Evolutionary conservation across 2,888 invertebrate genomes (phyloP).

Genomic region (Erebia aethiops): DNA sequence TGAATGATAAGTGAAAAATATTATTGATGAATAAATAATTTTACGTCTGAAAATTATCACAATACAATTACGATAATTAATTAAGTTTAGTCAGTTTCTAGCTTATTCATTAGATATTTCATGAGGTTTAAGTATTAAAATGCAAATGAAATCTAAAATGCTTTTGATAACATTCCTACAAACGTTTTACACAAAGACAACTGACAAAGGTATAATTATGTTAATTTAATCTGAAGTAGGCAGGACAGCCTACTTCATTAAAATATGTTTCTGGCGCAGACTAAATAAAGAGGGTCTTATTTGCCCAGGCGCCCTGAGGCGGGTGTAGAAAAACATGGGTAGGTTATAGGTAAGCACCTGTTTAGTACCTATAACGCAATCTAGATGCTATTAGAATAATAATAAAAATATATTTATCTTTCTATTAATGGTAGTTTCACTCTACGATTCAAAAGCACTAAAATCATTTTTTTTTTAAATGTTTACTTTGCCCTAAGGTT

Average conservation of each 20-base stretch:
- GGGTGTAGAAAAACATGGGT: constrained; percentile 34
- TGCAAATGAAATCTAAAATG: constrained; percentile 10
- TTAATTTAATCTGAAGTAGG: constrained; percentile 43
- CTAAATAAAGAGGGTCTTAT: constrained; percentile 65
- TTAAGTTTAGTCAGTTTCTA: too few species aligned
- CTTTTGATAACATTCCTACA: constrained; percentile 7
- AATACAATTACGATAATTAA: too few species aligned
- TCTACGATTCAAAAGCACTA: too few species aligned
- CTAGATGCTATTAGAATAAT: too few species aligned
- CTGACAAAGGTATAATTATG: constrained; percentile 29
- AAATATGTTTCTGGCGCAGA: constrained; percentile 55
- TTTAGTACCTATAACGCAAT: too few species aligned
- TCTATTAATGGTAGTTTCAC: too few species aligned
- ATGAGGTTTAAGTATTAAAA: not conserved
- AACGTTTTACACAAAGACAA: constrained; percentile 25
- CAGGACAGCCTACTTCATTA: constrained; percentile 60
- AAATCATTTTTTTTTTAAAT: too few species aligned
- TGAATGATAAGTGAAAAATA: too few species aligned
- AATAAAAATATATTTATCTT: too few species aligned
- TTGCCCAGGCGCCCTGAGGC: constrained; percentile 59
- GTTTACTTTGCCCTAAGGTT: too few species aligned
- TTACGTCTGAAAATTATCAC: too few species aligned
- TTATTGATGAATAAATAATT: too few species aligned
- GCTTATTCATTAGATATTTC: not conserved
- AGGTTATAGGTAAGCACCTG: not conserved